These are phyloP conservation scores for Actinopyga echinites DNA, from an alignment of 53 echinoderm and acorn worm species.

Conservation along the genomic window DNA sequence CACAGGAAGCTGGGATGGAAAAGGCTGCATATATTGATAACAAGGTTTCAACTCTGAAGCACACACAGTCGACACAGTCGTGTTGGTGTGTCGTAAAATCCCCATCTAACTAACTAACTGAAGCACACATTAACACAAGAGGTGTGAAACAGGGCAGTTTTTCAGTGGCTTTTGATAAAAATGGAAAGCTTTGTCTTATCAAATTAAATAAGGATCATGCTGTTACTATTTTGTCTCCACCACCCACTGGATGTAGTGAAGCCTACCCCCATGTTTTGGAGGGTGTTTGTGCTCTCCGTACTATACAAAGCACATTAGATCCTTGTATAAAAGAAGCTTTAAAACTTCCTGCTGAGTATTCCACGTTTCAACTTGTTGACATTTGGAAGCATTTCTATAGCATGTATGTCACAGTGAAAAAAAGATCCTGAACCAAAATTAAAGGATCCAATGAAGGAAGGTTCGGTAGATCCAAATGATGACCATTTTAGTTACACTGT, in stretches of 20 bases:
- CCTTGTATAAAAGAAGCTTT: not conserved
- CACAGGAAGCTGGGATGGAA: not conserved
- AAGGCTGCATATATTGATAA: not conserved
- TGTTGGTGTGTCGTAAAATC: too few species aligned
- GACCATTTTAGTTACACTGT: not conserved
- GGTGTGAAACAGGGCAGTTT: slow-evolving; percentile 15
- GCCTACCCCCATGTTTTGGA: slow-evolving; percentile 1
- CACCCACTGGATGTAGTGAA: not conserved
- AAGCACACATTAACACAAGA: not conserved
- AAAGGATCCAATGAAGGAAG: not conserved
- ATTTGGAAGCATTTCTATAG: slow-evolving; percentile 60
- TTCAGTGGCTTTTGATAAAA: not conserved
- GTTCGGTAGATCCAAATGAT: not conserved
- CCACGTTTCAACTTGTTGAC: not conserved
- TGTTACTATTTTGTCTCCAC: not conserved
- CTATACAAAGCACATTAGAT: not conserved
- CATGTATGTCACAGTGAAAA: slow-evolving; percentile 47
- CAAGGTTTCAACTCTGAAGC: not conserved
- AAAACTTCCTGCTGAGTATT: not conserved
- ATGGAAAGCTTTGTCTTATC: not conserved
- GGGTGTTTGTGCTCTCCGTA: not conserved
- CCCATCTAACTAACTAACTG: too few species aligned
- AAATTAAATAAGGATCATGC: slow-evolving; percentile 29
- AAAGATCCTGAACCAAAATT: not conserved
- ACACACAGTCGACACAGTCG: too few species aligned